phyloP scores from a whole-genome alignment of 2,888 invertebrate species.

The Axea sp. region DNA sequence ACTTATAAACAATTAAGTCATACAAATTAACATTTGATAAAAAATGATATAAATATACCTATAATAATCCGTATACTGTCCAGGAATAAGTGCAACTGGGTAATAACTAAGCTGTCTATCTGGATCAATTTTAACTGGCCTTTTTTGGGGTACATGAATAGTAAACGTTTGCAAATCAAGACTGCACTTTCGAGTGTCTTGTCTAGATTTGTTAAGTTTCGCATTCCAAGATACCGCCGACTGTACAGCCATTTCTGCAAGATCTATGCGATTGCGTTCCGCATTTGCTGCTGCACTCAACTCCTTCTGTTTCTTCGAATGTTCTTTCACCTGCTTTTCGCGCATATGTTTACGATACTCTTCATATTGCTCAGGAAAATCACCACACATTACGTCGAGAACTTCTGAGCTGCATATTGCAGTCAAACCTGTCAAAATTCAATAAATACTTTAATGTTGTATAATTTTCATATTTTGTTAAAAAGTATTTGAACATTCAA shows the following conservation, averaged over 20 bases:
- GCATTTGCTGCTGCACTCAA: conserved; percentile 81
- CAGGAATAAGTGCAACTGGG: conserved; percentile 96
- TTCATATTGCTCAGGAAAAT: conserved; percentile 97
- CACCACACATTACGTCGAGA: conserved; percentile 95
- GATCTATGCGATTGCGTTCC: conserved; percentile 83
- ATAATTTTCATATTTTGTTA: no score
- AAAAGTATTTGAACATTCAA: no score
- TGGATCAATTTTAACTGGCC: conserved; percentile 79
- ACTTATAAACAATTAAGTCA: no score
- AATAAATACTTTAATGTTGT: no score
- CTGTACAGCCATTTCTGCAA: conserved; percentile 90
- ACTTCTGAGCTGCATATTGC: conserved; percentile 96
- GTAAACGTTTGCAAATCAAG: conserved; percentile 96
- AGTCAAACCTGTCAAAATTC: conserved; percentile 83
- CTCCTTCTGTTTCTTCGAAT: conserved; percentile 85
- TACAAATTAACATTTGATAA: no score
- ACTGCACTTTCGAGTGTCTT: conserved; percentile 89
- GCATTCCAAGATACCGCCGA: conserved; percentile 94
- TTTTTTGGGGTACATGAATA: conserved; percentile 86
- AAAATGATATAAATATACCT: conserved; percentile 77
- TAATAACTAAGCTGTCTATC: conserved; percentile 85
- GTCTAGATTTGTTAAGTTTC: conserved; percentile 88
- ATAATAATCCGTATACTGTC: conserved; percentile 96
- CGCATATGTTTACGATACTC: conserved; percentile 89
- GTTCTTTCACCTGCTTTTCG: conserved; percentile 85